A percentile compares a stretch with the other conserved stretches of the same genome.
These are phyloP conservation scores for Pipistrellus pygmaeus DNA, from an alignment of 2,797 vertebrate species.

Conservation along the genomic window DNA sequence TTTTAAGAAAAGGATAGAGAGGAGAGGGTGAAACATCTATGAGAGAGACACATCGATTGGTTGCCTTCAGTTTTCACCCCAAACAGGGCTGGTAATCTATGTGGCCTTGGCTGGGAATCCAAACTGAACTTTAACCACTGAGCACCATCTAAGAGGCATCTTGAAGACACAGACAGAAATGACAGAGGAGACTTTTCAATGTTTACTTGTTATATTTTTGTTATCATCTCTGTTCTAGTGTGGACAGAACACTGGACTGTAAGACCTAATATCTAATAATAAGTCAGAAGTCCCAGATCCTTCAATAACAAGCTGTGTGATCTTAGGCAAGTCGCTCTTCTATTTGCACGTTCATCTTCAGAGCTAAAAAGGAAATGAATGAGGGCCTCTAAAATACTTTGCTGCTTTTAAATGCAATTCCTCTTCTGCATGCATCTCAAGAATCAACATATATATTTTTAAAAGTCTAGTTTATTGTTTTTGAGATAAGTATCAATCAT, in stretches of 20 bases:
- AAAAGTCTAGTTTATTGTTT: neutral
- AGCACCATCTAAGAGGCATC: neutral
- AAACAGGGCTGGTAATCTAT: too few species aligned
- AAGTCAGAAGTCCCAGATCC: neutral
- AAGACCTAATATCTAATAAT: neutral
- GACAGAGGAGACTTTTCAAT: neutral
- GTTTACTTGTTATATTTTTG: neutral
- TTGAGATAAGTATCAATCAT: conserved; percentile 19
- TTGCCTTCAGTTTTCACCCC: too few species aligned
- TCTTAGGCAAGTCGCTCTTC: neutral
- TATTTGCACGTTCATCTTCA: neutral
- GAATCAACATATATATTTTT: neutral
- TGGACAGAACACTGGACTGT: neutral
- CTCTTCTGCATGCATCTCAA: neutral
- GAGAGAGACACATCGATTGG: too few species aligned
- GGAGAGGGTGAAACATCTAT: too few species aligned
- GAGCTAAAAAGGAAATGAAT: neutral
- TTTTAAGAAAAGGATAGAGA: too few species aligned
- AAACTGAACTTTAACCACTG: too few species aligned
- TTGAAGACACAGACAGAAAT: neutral
- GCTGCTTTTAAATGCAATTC: neutral
- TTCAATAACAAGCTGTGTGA: neutral
- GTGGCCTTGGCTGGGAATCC: too few species aligned
- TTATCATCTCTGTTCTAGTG: neutral
- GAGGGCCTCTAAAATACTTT: neutral